Base-by-base conservation (phyloP, 2,797 vertebrate species). In the Coccyzus lansbergi region DNA sequence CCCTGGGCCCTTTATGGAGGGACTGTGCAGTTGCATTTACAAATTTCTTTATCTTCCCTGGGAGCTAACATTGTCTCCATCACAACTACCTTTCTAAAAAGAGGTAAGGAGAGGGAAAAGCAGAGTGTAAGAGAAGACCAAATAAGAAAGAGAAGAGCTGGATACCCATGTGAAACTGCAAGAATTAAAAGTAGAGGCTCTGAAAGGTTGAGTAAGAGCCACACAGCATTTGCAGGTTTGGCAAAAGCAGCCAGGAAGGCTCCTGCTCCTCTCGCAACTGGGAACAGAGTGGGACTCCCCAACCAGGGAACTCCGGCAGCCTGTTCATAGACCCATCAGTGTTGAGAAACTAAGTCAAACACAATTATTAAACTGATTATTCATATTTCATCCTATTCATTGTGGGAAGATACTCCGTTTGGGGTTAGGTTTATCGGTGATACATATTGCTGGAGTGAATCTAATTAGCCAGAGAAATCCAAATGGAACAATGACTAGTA, bases 401-500 rank as follows among this genome's bases (percentile, higher is more conserved):
- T 92, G 77, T 84, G 88, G 83, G 86, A 92, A 92, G 90, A 88
- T 76, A 60, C 81, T 93, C 86, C 83, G 96, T 96, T 95, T 92
- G 81, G 88, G 83, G 74, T 88, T 92, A 82, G 87, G 53, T 88
- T 96, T 94, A 92, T 76, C 70, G 91, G 48, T 83, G 74, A 18
- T 84, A 79, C 48, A 94, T 88, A 72, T 69, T 88, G 89, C 69
- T 0, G 0, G 55, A 92, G 86, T 69, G 75, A 91, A 87, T 92
- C 76, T 94, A 93, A 96, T 92, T 93, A 95, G 88, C 59, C 71
- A 93, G 82, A 93, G 84, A 83, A 93, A 92, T 86, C 74, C 33
- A 29, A 94, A 94, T 60, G 92, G 80, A 94, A 95, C 77, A 81
- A 88, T 31, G 82, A 85, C 49, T 64, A 31, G 67, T 90, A 93